phyloP scores from a whole-genome alignment of 1,140 invertebrate species.

The Atta texana region DNA sequence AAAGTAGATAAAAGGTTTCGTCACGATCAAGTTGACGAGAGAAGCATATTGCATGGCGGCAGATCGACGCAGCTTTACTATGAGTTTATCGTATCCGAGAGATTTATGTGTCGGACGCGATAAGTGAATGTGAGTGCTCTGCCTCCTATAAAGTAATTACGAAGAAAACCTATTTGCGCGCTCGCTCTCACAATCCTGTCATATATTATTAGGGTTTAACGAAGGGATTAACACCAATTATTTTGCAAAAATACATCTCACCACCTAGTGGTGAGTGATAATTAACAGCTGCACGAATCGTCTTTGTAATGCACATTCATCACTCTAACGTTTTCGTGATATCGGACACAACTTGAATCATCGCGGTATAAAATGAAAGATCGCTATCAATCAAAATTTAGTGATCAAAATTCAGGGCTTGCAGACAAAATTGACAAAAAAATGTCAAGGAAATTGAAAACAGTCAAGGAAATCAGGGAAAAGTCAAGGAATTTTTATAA shows the following conservation, averaged over 20 bases:
- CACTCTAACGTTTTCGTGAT: not conserved
- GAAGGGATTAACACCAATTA: conserved; percentile 18
- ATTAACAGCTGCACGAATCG: not conserved
- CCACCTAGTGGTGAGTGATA: not conserved
- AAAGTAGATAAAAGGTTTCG: conserved; percentile 27
- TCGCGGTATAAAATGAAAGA: not conserved
- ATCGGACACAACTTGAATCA: not conserved
- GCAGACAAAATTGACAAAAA: too few relatives aligned
- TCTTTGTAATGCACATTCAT: not conserved
- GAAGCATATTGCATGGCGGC: not conserved
- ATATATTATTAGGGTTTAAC: too few relatives aligned
- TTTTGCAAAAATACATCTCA: not conserved
- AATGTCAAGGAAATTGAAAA: too few relatives aligned
- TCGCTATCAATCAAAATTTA: not conserved
- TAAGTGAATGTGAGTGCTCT: conserved; percentile 29
- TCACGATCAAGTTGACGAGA: conserved; percentile 9
- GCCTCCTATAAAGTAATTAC: conserved; percentile 32
- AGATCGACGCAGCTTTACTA: conserved; percentile 7
- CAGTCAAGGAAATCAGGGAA: too few relatives aligned
- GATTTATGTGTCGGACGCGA: conserved; percentile 37
- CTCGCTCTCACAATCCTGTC: conserved; percentile 13
- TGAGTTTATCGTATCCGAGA: conserved; percentile 44
- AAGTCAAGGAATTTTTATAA: too few relatives aligned
- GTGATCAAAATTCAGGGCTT: not conserved
- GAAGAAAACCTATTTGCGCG: conserved; percentile 32